A percentile compares a stretch with the other conserved stretches of the same genome.
phyloP scores from a whole-genome alignment of 1,140 invertebrate genomes.

The Macrosteles quadrilineatus region DNA sequence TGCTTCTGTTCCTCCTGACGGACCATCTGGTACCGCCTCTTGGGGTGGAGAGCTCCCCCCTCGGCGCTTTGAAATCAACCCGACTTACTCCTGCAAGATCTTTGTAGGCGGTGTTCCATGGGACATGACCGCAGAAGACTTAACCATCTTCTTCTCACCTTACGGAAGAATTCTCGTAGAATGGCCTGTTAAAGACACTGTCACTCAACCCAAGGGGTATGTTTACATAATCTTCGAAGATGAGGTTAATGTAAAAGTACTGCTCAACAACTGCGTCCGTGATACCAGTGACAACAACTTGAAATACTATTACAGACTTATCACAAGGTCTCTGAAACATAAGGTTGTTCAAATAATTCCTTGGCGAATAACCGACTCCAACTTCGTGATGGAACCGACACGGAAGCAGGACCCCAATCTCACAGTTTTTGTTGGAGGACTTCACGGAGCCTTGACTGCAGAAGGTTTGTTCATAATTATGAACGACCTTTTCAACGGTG shows the following conservation, averaged over 20 bases:
- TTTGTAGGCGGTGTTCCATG: slow-evolving; percentile 97
- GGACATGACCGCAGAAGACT: slow-evolving; percentile 86
- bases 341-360: slow-evolving; percentile 92
- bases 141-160: slow-evolving; percentile 53
- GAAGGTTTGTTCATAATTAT: slow-evolving; percentile 90
- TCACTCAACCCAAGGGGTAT: slow-evolving; percentile 66
- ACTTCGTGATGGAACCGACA: slow-evolving; percentile 78
- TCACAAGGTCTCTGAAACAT: too few species aligned
- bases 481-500: slow-evolving; percentile 93
- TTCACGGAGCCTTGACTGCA: slow-evolving; percentile 96
- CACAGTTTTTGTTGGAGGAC: slow-evolving; percentile 95
- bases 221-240: slow-evolving; percentile 94
- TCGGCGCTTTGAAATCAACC: too few species aligned
- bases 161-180: too few species aligned
- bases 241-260: slow-evolving; percentile 68
- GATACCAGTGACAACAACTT: too few species aligned
- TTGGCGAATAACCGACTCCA: slow-evolving; percentile 89
- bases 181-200: too few species aligned
- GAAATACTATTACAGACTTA: too few species aligned
- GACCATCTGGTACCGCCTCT: too few species aligned
- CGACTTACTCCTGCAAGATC: slow-evolving; percentile 55
- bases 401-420: slow-evolving; percentile 83
- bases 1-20: too few species aligned
- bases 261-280: slow-evolving; percentile 4
- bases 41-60: too few species aligned